These are phyloP conservation scores for Ceratina australensis DNA, from an alignment of 1,140 invertebrate species.

Conservation along the genomic window DNA sequence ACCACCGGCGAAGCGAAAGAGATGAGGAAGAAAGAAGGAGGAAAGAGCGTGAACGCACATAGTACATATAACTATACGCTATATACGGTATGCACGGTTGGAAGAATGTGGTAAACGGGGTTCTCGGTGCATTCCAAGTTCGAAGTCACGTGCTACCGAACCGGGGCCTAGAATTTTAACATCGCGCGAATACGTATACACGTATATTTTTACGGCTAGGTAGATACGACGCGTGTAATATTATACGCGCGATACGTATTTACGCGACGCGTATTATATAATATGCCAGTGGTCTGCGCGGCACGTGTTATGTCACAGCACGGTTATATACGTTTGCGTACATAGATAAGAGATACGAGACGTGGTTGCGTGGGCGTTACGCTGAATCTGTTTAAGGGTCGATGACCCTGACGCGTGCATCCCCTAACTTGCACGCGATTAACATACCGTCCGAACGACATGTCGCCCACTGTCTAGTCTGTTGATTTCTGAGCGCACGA, in stretches of 20 bases:
- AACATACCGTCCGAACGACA: too few relatives aligned
- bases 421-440: too few relatives aligned
- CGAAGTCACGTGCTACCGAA: slow-evolving; percentile 31
- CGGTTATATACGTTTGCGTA: neutral
- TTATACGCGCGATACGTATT: slow-evolving; percentile 16
- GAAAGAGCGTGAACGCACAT: neutral
- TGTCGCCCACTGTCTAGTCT: too few relatives aligned
- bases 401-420: slow-evolving; percentile 73
- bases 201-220: too few relatives aligned
- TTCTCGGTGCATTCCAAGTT: slow-evolving; percentile 40
- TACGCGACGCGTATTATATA: slow-evolving; percentile 17
- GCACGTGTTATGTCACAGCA: slow-evolving; percentile 11
- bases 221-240: too few relatives aligned
- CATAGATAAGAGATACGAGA: too few relatives aligned
- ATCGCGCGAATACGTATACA: slow-evolving; percentile 42
- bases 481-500: too few relatives aligned
- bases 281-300: too few relatives aligned
- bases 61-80: too few relatives aligned
- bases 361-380: slow-evolving; percentile 22
- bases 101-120: slow-evolving; percentile 24
- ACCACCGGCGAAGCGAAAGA: slow-evolving; percentile 38
- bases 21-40: slow-evolving; percentile 8
- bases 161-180: slow-evolving; percentile 51
- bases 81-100: neutral
- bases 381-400: slow-evolving; percentile 61